Conservation (phyloP, 2,113 vertebrate species). For the Catharus minimus region DNA sequence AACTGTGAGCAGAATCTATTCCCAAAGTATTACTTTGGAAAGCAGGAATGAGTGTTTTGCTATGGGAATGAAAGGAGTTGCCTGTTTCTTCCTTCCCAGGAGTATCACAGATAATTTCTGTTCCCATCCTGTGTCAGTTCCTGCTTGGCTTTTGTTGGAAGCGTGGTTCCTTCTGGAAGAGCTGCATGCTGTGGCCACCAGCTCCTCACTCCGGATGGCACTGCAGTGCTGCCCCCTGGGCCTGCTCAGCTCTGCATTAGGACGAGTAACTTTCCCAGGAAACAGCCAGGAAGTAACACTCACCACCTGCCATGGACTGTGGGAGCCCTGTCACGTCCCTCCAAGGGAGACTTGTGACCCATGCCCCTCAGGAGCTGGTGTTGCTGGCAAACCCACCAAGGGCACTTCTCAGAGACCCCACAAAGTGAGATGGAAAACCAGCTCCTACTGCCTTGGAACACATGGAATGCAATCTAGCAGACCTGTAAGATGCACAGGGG, state of each 20-base stretch:
- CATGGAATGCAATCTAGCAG: rapidly evolving
- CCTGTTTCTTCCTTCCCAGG: background rate
- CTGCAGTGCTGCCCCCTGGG: rapidly evolving
- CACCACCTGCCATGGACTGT: background rate
- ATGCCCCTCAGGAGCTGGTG: background rate
- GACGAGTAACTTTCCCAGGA: background rate
- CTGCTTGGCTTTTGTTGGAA: background rate
- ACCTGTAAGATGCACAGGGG: background rate
- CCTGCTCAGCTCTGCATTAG: background rate
- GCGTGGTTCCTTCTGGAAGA: background rate
- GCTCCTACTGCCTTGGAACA: background rate
- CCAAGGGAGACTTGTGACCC: rapidly evolving
- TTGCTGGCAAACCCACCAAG: background rate
- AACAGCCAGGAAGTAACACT: background rate
- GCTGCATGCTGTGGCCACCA: background rate
- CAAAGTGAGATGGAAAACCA: background rate
- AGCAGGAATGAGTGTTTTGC: background rate
- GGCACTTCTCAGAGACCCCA: background rate
- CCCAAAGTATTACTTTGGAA: background rate
- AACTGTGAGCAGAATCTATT: background rate
- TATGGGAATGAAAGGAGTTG: background rate
- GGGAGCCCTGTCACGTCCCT: background rate
- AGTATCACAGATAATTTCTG: background rate
- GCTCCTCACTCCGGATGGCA: rapidly evolving
- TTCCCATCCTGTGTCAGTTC: background rate